These are phyloP conservation scores for Rachycentron canadum DNA, from an alignment of 2,797 vertebrate genomes.

Conservation along the genomic window DNA sequence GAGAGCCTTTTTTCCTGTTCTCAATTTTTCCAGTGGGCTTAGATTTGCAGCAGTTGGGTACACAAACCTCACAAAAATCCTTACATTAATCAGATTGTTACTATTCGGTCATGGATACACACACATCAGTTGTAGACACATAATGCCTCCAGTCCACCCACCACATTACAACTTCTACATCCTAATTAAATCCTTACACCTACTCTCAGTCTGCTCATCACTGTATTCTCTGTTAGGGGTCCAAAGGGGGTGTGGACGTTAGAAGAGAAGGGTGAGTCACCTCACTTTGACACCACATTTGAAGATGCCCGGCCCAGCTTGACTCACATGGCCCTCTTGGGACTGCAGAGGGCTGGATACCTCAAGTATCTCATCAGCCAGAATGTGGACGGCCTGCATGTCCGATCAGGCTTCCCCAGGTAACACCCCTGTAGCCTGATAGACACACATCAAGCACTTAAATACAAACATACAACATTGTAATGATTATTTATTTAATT, in stretches of 20 bases:
- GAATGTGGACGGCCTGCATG: conserved; percentile 95
- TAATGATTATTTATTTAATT: background rate
- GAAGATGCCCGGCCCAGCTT: conserved; percentile 92
- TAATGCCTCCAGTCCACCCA: background rate
- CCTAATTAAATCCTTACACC: background rate
- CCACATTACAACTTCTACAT: background rate
- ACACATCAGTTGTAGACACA: background rate
- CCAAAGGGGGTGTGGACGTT: conserved; percentile 98
- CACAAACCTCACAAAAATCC: conserved; percentile 4
- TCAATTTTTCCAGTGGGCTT: conserved; percentile 6
- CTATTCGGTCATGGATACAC: background rate
- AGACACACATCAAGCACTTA: background rate
- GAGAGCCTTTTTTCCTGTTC: background rate
- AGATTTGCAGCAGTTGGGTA: background rate
- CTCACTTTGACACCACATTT: conserved; percentile 95
- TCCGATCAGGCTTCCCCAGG: conserved; percentile 97
- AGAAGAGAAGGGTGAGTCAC: conserved; percentile 92
- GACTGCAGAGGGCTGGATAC: conserved; percentile 90
- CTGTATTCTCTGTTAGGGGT: conserved; percentile 83
- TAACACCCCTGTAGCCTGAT: conserved; percentile 62
- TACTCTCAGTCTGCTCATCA: background rate
- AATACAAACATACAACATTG: background rate
- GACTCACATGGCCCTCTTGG: conserved; percentile 95
- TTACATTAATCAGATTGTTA: background rate
- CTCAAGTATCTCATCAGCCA: conserved; percentile 97